A percentile compares a stretch with the other conserved stretches of the same genome.
These are phyloP conservation scores for Podocnemis expansa DNA, from an alignment of 2,113 vertebrate genomes.

Conservation along the genomic window DNA sequence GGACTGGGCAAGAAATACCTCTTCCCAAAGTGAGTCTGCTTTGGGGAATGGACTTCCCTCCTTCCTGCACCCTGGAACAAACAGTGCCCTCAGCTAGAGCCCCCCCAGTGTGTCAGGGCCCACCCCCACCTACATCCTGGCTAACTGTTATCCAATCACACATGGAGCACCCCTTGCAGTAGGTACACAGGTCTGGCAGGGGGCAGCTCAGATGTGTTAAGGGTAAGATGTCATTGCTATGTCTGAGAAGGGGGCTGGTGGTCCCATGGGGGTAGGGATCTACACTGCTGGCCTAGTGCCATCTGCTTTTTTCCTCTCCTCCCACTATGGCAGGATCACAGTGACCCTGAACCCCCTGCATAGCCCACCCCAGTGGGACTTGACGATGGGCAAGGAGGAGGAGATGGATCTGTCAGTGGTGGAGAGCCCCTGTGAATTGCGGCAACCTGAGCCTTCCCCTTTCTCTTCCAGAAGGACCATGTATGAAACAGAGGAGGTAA, in stretches of 20 bases:
- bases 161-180: background rate
- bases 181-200: background rate
- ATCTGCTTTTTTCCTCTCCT: background rate
- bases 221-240: background rate
- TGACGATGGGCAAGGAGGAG: conserved; percentile 60
- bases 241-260: background rate
- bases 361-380: conserved; percentile 62
- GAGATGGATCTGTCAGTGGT: conserved; percentile 82
- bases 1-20: conserved; percentile 57
- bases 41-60: background rate
- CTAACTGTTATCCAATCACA: background rate
- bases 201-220: background rate
- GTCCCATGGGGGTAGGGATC: no score
- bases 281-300: no score
- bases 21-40: conserved; percentile 80
- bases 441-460: conserved; percentile 85
- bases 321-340: conserved; percentile 64
- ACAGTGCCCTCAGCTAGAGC: background rate
- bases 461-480: conserved; percentile 94
- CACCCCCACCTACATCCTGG: background rate
- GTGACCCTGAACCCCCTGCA: conserved; percentile 73
- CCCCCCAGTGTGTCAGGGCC: no score
- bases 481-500: conserved; percentile 95
- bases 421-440: conserved; percentile 89
- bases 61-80: background rate